Conservation (phyloP, 2,113 vertebrate species). For the Peromyscus californicus region DNA sequence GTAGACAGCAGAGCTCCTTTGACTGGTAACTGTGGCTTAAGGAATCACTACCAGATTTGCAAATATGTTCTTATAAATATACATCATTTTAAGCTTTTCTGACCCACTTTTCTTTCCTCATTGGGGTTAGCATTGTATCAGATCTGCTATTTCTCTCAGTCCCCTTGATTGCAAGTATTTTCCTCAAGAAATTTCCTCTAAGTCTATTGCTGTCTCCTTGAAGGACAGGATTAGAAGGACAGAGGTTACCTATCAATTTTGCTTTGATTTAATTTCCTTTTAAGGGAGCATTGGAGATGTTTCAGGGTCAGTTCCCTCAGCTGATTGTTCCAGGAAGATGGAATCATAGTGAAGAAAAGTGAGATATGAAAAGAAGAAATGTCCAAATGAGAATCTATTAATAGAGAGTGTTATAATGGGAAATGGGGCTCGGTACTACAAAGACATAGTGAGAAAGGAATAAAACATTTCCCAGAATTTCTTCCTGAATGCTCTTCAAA, state of each 20-base stretch:
- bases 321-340: background rate
- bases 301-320: background rate
- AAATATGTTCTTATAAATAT: background rate
- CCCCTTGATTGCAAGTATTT: background rate
- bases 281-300: background rate
- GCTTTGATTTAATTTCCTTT: background rate
- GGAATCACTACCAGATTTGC: background rate
- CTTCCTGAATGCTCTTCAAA: background rate
- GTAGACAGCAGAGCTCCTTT: background rate
- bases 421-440: background rate
- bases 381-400: background rate
- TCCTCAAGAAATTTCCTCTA: background rate
- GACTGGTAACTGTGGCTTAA: background rate
- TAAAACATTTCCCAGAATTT: background rate
- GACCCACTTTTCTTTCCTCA: background rate
- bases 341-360: background rate
- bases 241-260: background rate
- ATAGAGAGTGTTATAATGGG: background rate
- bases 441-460: background rate
- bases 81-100: background rate
- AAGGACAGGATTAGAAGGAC: background rate
- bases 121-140: background rate
- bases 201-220: background rate
- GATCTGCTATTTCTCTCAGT: background rate
- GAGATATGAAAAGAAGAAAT: background rate